Evolutionary conservation across 2,888 invertebrate species (phyloP).

Genomic region (Trissonchulus sp.): DNA sequence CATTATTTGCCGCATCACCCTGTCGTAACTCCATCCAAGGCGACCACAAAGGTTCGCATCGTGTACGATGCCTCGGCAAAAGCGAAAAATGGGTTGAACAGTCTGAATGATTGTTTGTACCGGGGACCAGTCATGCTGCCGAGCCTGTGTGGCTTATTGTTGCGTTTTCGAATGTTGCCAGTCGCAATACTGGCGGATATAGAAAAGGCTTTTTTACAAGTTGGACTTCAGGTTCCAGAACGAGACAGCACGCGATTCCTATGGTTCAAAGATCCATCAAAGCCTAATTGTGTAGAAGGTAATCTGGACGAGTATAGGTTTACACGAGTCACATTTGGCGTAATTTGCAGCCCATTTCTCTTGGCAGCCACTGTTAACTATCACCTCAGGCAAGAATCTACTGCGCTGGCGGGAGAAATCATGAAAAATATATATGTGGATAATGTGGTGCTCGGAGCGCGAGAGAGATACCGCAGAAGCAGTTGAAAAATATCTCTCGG

Average conservation of each 20-base stretch:
- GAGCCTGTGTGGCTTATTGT: constrained; percentile 31
- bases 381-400: not conserved
- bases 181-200: constrained; percentile 32
- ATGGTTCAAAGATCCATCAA: constrained; percentile 30
- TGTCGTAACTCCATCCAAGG: constrained; percentile 32
- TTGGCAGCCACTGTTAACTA: constrained; percentile 9
- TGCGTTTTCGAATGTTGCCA: constrained; percentile 33
- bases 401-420: constrained; percentile 14
- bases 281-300: constrained; percentile 29
- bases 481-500: not conserved
- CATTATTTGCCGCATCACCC: constrained; percentile 36
- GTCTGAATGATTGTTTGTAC: constrained; percentile 36
- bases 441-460: constrained; percentile 33
- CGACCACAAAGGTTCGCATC: constrained; percentile 38
- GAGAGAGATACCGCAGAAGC: constrained; percentile 26
- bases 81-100: constrained; percentile 22
- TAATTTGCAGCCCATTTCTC: no score
- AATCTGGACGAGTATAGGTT: no score
- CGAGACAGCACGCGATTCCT: constrained; percentile 33
- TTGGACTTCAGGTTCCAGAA: constrained; percentile 33
- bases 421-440: constrained; percentile 29
- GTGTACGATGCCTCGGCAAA: constrained; percentile 39
- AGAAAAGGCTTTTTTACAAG: constrained; percentile 35
- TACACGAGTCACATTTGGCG: no score
- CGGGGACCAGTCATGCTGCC: constrained; percentile 32